A percentile compares a stretch with the other conserved stretches of the same genome.
Conservation (phyloP, 2,113 vertebrate species). For the Sceloporus tristichus region DNA sequence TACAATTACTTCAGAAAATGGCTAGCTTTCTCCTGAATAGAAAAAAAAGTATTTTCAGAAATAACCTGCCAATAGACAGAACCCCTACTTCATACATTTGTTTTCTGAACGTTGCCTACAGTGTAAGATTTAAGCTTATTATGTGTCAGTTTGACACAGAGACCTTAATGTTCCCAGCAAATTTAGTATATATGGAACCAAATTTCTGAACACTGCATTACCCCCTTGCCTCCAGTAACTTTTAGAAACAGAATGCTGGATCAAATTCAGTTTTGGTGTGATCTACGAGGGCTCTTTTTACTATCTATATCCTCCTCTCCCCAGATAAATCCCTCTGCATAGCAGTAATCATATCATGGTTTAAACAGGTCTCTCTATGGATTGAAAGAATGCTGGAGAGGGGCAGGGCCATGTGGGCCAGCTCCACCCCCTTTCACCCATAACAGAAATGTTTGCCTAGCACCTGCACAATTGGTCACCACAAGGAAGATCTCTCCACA, state of each 20-base stretch:
- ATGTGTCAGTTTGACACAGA: not conserved
- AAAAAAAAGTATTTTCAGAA: constrained; percentile 11
- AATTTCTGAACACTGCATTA: not conserved
- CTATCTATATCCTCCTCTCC: no score
- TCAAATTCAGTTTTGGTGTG: not conserved
- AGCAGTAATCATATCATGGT: no score
- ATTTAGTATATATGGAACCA: not conserved
- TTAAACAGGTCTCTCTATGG: not conserved
- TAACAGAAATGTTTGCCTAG: not conserved
- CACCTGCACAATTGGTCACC: not conserved
- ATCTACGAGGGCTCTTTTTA: no score
- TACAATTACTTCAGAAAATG: not conserved
- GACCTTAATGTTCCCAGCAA: not conserved
- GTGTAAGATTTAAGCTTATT: not conserved
- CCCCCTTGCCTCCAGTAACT: not conserved
- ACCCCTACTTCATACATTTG: not conserved
- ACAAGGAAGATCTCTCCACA: no score
- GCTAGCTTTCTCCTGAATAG: not conserved
- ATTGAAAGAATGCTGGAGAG: not conserved
- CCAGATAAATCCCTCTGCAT: not conserved
- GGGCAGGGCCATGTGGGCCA: not conserved
- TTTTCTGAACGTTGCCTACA: not conserved
- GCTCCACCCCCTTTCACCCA: not conserved
- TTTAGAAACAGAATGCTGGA: not conserved
- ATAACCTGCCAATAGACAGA: constrained; percentile 5